Percentiles rank a stretch among this genome's conserved stretches.
Conservation (phyloP, 2,113 vertebrate species). For the Panurus biarmicus region DNA sequence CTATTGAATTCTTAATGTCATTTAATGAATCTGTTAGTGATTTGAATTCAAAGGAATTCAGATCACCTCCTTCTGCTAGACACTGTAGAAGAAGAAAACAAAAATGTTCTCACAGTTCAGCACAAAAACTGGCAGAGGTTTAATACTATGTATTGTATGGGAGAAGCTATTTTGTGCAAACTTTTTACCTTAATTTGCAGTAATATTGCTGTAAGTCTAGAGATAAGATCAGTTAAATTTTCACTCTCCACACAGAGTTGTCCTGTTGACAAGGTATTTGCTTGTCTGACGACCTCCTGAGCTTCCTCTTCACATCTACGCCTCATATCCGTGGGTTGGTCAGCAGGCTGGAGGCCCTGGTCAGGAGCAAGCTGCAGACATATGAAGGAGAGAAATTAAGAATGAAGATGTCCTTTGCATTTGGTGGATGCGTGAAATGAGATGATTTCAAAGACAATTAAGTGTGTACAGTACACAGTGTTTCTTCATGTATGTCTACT, state of each 20-base stretch:
- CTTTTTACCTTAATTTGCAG: conserved; percentile 90
- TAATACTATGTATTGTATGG: not conserved
- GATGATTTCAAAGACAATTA: not conserved
- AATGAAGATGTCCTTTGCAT: not conserved
- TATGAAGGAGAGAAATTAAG: not conserved
- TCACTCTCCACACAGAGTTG: conserved; percentile 83
- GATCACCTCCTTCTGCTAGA: conserved; percentile 92
- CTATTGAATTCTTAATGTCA: conserved; percentile 96
- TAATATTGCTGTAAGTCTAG: conserved; percentile 90
- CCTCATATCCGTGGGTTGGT: conserved; percentile 88
- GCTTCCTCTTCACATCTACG: conserved; percentile 90
- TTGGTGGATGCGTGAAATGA: not conserved
- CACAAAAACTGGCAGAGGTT: not conserved
- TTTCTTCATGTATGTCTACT: not conserved
- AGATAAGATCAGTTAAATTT: conserved; percentile 85
- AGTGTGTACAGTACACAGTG: not conserved
- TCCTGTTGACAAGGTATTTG: conserved; percentile 74
- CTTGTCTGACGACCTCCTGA: conserved; percentile 85
- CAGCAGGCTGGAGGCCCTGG: conserved; percentile 89
- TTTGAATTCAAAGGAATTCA: conserved; percentile 99
- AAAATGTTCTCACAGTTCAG: not conserved
- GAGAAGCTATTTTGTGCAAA: not conserved
- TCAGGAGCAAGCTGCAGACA: conserved; percentile 86
- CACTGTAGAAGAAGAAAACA: conserved; percentile 76
- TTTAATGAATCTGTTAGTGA: conserved; percentile 96